phyloP scores from a whole-genome alignment of 2,888 invertebrate species.

The Onthophagus sagittarius region DNA sequence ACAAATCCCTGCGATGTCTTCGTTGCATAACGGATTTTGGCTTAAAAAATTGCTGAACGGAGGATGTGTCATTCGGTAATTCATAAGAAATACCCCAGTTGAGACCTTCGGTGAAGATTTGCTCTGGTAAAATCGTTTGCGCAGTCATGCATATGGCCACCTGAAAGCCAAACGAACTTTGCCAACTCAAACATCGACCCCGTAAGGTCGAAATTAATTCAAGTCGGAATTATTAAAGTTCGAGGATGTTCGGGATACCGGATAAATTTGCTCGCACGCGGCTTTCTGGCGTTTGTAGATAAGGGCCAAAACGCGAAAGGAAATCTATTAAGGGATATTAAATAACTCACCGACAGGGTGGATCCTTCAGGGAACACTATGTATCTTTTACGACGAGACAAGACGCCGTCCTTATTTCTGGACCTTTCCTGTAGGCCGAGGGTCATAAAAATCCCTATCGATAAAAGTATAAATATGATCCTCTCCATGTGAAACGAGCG shows the following conservation, averaged over 20 bases:
- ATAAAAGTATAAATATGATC: not conserved
- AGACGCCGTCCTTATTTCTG: slow-evolving; percentile 5
- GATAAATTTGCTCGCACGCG: not conserved
- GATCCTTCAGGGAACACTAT: slow-evolving; percentile 60
- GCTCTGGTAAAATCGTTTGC: slow-evolving; percentile 52
- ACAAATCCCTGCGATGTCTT: slow-evolving; percentile 63
- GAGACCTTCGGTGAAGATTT: slow-evolving; percentile 63
- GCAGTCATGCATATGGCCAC: slow-evolving; percentile 57
- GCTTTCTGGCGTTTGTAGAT: not conserved
- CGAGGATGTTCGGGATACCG: not conserved
- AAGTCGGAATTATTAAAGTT: not conserved
- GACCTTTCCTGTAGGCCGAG: not conserved
- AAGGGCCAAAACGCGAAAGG: not conserved
- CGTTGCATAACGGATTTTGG: slow-evolving; percentile 53
- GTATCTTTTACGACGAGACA: slow-evolving; percentile 54
- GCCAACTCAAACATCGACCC: not conserved
- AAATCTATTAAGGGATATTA: not conserved
- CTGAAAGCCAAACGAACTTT: slow-evolving; percentile 40
- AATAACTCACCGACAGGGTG: slow-evolving; percentile 56
- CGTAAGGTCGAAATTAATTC: not conserved
- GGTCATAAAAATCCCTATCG: not conserved
- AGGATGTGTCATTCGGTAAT: slow-evolving; percentile 60
- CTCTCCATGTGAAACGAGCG: slow-evolving; percentile 1
- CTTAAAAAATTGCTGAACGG: slow-evolving; percentile 30
- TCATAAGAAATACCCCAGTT: slow-evolving; percentile 76